A percentile compares a stretch with the other conserved stretches of the same genome.
Conservation (phyloP, 64 coral and sea anemone genomes). For the Acropora tenuis region DNA sequence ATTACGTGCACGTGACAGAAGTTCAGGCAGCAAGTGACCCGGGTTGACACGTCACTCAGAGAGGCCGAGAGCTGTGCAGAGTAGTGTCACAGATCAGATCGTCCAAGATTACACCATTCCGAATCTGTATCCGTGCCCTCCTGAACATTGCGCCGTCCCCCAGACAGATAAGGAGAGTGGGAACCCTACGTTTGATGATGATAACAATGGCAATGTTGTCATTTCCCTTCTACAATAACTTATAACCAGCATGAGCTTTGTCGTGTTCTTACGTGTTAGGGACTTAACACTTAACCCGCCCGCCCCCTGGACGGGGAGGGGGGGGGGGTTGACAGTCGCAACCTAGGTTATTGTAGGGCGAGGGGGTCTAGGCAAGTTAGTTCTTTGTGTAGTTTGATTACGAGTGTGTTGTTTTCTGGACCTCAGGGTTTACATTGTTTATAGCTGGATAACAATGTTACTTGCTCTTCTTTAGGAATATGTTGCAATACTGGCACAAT, state of each 20-base stretch:
- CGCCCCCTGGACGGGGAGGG: background rate
- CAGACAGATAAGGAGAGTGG: background rate
- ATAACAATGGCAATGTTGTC: background rate
- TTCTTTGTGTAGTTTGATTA: no score
- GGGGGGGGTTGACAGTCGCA: background rate
- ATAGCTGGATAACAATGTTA: background rate
- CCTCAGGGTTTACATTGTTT: no score
- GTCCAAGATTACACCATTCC: background rate
- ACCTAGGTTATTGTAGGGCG: background rate
- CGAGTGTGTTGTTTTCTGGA: no score
- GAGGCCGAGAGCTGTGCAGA: background rate
- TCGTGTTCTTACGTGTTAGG: background rate
- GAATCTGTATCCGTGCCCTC: background rate
- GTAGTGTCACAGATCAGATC: background rate
- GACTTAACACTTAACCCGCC: background rate
- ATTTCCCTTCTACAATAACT: background rate
- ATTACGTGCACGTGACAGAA: background rate
- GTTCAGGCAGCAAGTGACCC: background rate
- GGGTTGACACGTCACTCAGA: background rate
- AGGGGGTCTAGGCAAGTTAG: background rate
- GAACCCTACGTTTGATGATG: background rate
- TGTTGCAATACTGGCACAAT: constrained; percentile 24
- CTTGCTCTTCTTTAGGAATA: constrained; percentile 5
- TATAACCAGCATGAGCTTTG: background rate
- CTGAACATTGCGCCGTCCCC: background rate